Percentiles rank a stretch among this genome's conserved stretches.
Conservation (phyloP, 2,888 invertebrate species). For the Euclidia mi region DNA sequence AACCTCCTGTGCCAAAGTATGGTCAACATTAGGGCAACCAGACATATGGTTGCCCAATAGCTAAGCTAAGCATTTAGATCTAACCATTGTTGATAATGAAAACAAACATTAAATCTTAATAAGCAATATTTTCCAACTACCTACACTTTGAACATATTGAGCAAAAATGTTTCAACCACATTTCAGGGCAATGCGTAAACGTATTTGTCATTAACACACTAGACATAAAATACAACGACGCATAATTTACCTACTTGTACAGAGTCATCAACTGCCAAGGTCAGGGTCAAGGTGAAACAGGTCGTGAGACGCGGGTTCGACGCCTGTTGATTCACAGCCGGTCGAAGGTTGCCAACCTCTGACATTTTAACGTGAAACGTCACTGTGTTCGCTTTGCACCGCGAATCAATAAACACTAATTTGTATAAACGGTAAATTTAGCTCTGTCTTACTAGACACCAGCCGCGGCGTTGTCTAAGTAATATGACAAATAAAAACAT, state of each 20-base stretch:
- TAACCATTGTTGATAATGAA: too few relatives aligned
- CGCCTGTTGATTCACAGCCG: constrained; percentile 73
- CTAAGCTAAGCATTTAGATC: too few relatives aligned
- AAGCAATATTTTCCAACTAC: too few relatives aligned
- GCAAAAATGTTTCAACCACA: too few relatives aligned
- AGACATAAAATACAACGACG: neutral
- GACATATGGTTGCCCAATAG: too few relatives aligned
- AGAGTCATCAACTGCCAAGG: constrained; percentile 58
- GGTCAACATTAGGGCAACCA: too few relatives aligned
- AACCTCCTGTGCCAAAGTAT: too few relatives aligned
- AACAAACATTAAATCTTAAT: too few relatives aligned
- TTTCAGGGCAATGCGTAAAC: too few relatives aligned
- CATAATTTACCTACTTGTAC: constrained; percentile 37
- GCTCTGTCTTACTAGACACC: neutral
- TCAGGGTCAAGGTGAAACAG: constrained; percentile 59
- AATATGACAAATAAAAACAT: too few relatives aligned
- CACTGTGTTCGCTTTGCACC: constrained; percentile 38
- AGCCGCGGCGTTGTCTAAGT: too few relatives aligned
- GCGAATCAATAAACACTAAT: constrained; percentile 16
- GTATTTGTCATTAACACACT: neutral
- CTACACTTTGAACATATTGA: too few relatives aligned
- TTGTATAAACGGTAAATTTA: neutral
- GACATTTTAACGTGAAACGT: constrained; percentile 67
- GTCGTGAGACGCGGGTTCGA: constrained; percentile 79
- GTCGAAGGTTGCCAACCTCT: constrained; percentile 80